Evolutionary conservation across 2,888 invertebrate genomes (phyloP), one percentile per base, ranked within the genome.

Genomic region (Xestia rhomboidea): DNA sequence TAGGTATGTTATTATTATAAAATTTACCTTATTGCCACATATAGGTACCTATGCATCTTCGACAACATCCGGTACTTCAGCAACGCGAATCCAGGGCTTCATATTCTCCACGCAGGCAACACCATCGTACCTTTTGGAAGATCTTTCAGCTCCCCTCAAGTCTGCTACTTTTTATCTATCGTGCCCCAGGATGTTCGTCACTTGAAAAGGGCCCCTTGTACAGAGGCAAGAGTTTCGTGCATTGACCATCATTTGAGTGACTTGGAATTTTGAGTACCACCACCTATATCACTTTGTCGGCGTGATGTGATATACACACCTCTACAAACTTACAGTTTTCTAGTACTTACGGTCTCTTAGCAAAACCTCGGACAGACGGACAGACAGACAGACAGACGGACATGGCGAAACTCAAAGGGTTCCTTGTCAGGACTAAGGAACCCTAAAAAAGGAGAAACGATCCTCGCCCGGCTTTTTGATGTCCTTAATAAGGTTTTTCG

Each of bases 251-350:
- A 80, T 88, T 88, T 24, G 54, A 11, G 0, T 81, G 79, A 68
- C 86, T 87, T 10, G 84, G 81, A 18, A 88, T 83, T 81, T 86
- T 89, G 2, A 88, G 38, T 0, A 89, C 77, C 0, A 89, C 87
- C 21, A 88, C n/a, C n/a, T n/a, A n/a, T n/a, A n/a, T n/a, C n/a
- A n/a, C n/a, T n/a, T n/a, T n/a, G n/a, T n/a, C n/a, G n/a, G n/a
- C n/a, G n/a, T n/a, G n/a, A n/a, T n/a, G n/a, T n/a, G n/a, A n/a
- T n/a, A n/a, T n/a, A n/a, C n/a, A n/a, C n/a, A n/a, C n/a, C n/a
- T n/a, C n/a, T n/a, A n/a, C n/a, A n/a, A n/a, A n/a, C n/a, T n/a
- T n/a, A n/a, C n/a, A n/a, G n/a, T n/a, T n/a, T n/a, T n/a, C n/a
- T n/a, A n/a, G n/a, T n/a, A n/a, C n/a, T n/a, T n/a, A n/a, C n/a